A percentile compares a stretch with the other conserved stretches of the same genome.
phyloP scores from a whole-genome alignment of 64 coral and sea anemone genomes.

The Cladopsammia gracilis region DNA sequence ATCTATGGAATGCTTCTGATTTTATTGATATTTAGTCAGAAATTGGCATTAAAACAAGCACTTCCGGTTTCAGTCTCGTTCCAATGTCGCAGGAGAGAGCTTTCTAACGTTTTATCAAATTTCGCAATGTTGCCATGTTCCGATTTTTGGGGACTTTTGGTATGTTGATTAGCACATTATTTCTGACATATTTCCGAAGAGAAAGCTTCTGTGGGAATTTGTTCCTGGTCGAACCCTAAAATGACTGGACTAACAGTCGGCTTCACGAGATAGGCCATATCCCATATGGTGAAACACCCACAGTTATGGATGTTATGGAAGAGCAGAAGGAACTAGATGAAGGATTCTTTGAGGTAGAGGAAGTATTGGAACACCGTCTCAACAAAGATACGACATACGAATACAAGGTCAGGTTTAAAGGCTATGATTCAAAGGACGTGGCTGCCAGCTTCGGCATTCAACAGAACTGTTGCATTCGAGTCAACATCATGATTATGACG shows the following conservation, averaged over 20 bases:
- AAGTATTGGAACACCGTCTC: no score
- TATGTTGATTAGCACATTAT: neutral
- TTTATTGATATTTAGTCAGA: neutral
- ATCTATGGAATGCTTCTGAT: no score
- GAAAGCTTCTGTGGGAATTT: conserved; percentile 30
- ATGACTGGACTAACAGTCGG: no score
- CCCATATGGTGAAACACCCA: no score
- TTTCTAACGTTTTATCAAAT: neutral
- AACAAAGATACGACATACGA: no score
- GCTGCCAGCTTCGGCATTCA: conserved; percentile 63
- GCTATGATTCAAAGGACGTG: no score
- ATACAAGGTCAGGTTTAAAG: no score
- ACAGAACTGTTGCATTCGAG: conserved; percentile 44
- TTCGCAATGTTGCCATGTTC: neutral
- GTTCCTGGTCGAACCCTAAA: conserved; percentile 5
- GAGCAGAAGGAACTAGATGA: no score
- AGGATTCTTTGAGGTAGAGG: no score
- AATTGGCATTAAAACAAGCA: neutral
- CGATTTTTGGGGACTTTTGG: conserved; percentile 14
- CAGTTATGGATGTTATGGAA: no score
- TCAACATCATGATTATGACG: conserved; percentile 48
- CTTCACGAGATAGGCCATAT: no score
- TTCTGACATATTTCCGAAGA: conserved; percentile 14
- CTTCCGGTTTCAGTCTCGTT: neutral
- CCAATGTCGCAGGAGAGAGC: neutral